Base-by-base conservation (phyloP, 2,888 invertebrate genomes). In the Clivina fossor region DNA sequence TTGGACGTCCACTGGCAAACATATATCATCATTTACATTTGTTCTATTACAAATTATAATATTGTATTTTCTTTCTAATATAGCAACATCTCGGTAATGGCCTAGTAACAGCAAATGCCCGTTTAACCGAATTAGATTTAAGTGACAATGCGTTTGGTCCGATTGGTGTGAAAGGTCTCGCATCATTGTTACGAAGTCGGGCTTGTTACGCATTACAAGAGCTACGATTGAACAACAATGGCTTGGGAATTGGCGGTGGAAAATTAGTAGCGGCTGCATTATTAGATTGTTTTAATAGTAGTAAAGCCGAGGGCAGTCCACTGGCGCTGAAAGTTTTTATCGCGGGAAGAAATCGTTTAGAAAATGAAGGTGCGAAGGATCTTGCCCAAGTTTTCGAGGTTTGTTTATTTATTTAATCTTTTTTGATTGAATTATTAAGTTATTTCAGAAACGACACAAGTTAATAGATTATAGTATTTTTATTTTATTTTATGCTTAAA, bases 81-180 rank as follows among this genome's bases (percentile, higher is more conserved):
- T 64, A 83, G 83, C 78, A 82, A 69, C 79, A 79, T 56, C 78
- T 97, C 0, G 90, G 94, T 0, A 80, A 80, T 40, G 94, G 93
- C 0, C 80, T 99, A 65, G 89, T 90, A 54, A 68, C 76, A 3
- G 91, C 95, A 0, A 85, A 85, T 0, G 91, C 92, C 0, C 79
- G 83, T 1, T 80, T 99, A 1, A 83, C 84, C 0, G 89, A 91
- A 50, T 73, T 99, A 7, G 95, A 99, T 69, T 79, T 99, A 5
- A 96, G 96, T 71, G 97, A 99, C 74, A 97, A 98, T 74, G 98
- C 98, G 0, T 88, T 98, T 64, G 98, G 97, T 0, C 96, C 97
- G 0, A 90, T 94, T 63, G 98, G 96, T 19, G 90, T 96, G 38
- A 82, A 88, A 62, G 95, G 94, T 0, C 77, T 98, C 7, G 88